Conservation (phyloP, 2,113 vertebrate genomes). For the Nesogale talazaci region DNA sequence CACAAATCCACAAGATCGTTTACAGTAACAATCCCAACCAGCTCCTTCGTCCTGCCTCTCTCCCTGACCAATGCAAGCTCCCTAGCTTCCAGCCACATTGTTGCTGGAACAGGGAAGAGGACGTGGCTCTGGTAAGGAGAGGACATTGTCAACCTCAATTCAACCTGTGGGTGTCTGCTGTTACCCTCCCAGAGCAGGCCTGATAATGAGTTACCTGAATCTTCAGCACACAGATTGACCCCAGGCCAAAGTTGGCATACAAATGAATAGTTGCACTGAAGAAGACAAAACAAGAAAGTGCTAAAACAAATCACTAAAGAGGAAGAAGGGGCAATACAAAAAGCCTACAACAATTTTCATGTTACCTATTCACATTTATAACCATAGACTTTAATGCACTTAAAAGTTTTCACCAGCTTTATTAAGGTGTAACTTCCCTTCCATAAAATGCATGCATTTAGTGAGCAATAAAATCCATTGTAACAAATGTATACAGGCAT, state of each 20-base stretch:
- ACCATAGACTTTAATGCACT: background rate
- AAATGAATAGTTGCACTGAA: background rate
- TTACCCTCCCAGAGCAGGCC: background rate
- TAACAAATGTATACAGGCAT: background rate
- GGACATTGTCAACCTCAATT: background rate
- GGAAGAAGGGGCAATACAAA: background rate
- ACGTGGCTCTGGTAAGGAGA: background rate
- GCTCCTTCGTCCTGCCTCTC: background rate
- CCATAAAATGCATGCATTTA: slow-evolving; percentile 33
- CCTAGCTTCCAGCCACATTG: no score
- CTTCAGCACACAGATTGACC: background rate
- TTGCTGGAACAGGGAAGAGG: background rate
- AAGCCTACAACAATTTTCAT: background rate
- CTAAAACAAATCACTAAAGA: background rate
- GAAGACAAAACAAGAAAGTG: background rate
- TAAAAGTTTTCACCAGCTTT: background rate
- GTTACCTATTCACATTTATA: background rate
- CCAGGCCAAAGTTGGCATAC: background rate
- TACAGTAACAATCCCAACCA: background rate
- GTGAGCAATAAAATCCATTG: background rate
- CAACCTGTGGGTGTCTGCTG: background rate
- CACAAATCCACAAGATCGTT: background rate
- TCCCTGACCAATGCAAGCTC: background rate
- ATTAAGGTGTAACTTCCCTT: background rate
- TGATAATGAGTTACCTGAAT: background rate